Evolutionary conservation across 1,140 invertebrate genomes (phyloP), one percentile per base, ranked within the genome.

Genomic region (Mylabris phalerata): DNA sequence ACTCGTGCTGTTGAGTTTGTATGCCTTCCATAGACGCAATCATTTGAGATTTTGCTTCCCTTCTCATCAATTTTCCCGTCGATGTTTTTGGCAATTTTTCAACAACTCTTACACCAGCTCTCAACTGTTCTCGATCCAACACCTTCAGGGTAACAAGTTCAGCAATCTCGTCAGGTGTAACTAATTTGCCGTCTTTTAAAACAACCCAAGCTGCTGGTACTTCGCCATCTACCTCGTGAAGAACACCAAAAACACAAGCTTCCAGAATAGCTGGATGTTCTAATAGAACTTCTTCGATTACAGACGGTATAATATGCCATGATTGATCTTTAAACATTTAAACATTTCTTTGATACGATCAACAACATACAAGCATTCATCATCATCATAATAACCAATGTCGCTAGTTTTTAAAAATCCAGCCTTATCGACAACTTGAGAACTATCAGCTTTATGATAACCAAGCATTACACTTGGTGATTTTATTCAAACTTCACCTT

Each of bases 331-430:
- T n/a, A n/a, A n/a, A n/a, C n/a, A 19, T 19, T 19, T 19, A 19
- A 19, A 19, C 19, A 19, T 2, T 19, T 19, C 19, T 19, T 19
- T 84, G 27, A 86, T 69, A 46, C 88, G 73, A 55, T 86, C 86
- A n/a, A 84, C 77, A 44, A 92, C 81, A 57, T 76, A 87, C 44
- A 90, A 77, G 48, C 75, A 75, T 2, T 76, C 78, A 0, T 81
- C 75, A 3, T 86, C 71, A 63, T 89, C 83, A 47, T 78, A 81
- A 40, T 82, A 81, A 4, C 79, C 88, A 19, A 90, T 71, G 64
- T 92, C 89, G 9, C 89, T 88, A 26, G 86, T 88, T 63, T 82
- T 80, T 19, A 90, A 74, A 84, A 86, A 93, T 2, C 84, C 85
- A 45, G 87, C 82, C 1, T 72, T 59, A 9, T 81, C 78, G 2